Evolutionary conservation across 2,113 vertebrate species (phyloP), one percentile per base, ranked within the genome.

Genomic region (Glaucomys volans): DNA sequence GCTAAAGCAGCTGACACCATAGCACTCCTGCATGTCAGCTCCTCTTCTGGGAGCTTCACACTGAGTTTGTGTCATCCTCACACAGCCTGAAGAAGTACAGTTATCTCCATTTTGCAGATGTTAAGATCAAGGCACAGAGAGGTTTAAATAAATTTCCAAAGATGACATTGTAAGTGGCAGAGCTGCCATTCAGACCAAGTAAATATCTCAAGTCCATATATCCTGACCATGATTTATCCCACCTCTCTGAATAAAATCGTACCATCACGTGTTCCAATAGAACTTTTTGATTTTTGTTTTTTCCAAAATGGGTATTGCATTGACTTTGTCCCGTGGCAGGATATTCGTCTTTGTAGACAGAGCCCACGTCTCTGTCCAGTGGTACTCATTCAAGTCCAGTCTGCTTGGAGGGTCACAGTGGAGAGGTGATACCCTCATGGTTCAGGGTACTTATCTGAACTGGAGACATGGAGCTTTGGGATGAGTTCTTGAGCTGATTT

Each of bases 301-400:
- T 52, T 44, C 16, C n/a, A 22, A 79, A 84, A 28, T 32, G 83
- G 57, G 7, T 14, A 2, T 62, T 79, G n/a, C 28, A 32, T 20
- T 88, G 28, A 22, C 67, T 71, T 88, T 92, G 26, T 74, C n/a
- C 90, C 42, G 3, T 3, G 76, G 32, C 18, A 26, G 22, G 28
- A 64, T 72, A 52, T 37, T 26, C 74, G 40, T 93, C 47, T 87
- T 94, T 24, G 40, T 32, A 28, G 30, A 18, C 40, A 37, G 67
- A 87, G 81, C 24, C 54, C 30, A n/a, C 11, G 14, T 75, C 72
- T 66, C 37, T 91, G 40, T 83, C 6, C 12, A 62, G 3, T 1
- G 0, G 30, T 76, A 9, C 1, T 28, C 37, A 28, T 17, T 18
- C 20, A 3, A 62, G n/a, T 67, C n/a, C 1, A 0, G 35, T 75